phyloP scores from a whole-genome alignment of 2,797 vertebrate genomes.

The Hylomyscus alleni region DNA sequence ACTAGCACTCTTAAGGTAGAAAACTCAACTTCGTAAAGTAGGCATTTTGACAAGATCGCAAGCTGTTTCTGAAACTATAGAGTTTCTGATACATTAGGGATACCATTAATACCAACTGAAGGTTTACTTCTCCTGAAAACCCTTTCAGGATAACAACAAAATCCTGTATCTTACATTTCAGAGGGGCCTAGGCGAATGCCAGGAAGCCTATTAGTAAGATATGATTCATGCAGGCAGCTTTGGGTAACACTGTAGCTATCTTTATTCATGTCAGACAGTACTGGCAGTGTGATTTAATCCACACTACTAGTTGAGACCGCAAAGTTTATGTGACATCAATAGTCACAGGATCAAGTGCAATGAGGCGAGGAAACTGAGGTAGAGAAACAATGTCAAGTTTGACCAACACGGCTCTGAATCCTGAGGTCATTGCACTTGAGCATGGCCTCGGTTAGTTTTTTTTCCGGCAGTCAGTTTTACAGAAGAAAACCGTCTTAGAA shows the following conservation, averaged over 20 bases:
- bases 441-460: neutral
- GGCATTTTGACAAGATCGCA: conserved; percentile 52
- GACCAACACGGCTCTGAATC: too few relatives aligned
- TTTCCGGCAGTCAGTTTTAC: conserved; percentile 48
- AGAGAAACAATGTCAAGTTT: too few relatives aligned
- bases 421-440: neutral
- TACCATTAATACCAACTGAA: conserved; percentile 62
- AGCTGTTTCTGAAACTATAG: conserved; percentile 50
- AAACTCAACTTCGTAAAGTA: conserved; percentile 72
- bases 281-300: neutral
- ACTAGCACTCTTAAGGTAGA: conserved; percentile 25
- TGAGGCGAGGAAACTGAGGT: too few relatives aligned
- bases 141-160: neutral
- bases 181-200: neutral
- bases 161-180: neutral
- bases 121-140: conserved; percentile 30
- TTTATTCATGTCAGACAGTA: neutral
- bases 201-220: neutral
- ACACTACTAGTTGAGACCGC: neutral
- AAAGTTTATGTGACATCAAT: neutral
- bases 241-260: neutral
- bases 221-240: neutral
- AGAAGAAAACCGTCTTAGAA: conserved; percentile 69
- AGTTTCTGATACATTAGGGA: conserved; percentile 62
- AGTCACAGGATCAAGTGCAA: neutral